These are phyloP conservation scores for Nowickia ferox DNA, from an alignment of 2,888 invertebrate genomes.

Conservation along the genomic window DNA sequence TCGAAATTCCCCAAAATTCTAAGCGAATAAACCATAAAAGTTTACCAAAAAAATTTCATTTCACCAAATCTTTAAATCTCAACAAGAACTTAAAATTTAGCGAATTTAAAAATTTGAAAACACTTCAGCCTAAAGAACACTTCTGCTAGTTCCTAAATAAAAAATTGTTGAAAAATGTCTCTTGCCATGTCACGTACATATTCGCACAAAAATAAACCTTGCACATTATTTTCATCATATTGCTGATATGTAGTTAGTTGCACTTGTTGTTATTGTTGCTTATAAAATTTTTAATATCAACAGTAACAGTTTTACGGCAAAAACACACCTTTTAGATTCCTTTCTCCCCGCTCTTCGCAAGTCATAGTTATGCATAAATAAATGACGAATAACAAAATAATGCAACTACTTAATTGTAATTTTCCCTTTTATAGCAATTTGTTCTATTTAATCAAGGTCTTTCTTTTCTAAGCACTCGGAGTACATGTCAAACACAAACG, in stretches of 20 bases:
- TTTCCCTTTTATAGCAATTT: not conserved
- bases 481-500: not conserved
- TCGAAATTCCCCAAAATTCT: too few species aligned
- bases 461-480: not conserved
- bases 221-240: conserved; percentile 23
- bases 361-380: conserved; percentile 2
- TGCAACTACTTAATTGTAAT: conserved; percentile 27
- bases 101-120: too few species aligned
- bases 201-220: not conserved
- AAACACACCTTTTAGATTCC: conserved; percentile 31
- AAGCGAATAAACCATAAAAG: too few species aligned
- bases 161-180: not conserved
- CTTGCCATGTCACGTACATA: not conserved
- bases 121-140: not conserved
- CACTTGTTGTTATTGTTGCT: conserved; percentile 1
- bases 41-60: too few species aligned
- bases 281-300: conserved; percentile 7
- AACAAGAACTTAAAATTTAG: too few species aligned
- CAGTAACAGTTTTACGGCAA: conserved; percentile 1
- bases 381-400: conserved; percentile 30
- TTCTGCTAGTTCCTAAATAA: not conserved
- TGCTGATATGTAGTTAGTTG: conserved; percentile 7
- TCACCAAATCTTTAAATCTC: too few species aligned
- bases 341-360: not conserved
- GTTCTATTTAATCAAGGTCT: conserved; percentile 51